Base-by-base conservation (phyloP, 2,888 invertebrate genomes). In the Temnothorax ravouxi region DNA sequence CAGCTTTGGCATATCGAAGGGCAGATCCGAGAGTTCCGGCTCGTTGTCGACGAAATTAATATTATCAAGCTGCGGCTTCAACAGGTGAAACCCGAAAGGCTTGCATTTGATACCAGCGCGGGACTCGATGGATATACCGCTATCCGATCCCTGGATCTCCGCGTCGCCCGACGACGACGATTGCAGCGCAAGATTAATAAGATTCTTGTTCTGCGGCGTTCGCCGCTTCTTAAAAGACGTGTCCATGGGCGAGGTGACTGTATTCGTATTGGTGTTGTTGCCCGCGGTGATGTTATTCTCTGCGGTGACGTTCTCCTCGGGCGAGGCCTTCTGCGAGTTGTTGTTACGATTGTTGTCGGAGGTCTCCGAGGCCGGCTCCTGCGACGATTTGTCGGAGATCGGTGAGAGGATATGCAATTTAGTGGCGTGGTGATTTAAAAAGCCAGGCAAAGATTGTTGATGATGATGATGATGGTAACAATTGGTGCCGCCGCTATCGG, bases 1-100 rank as follows among this genome's bases (percentile, higher is more conserved):
- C 88, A 98, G 95, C 94, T 98, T 98, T 71, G 98, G 98, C 98
- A 98, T 98, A 92, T 98, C 98, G 92, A 98, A 98, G 2, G 98
- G 98, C 89, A 98, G 96, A 95, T 98, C 98, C 44, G 97, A 96
- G 87, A 97, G 95, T 92, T 97, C 97, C 77, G 97, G 96, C 52
- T 96, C 95, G 59, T 94, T 94, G 62, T 95, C 94, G 52, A 92
- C 91, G 18, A 93, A 88, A 83, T 93, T 94, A 59, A 93, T 92
- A 64, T 94, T 94, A 76, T 96, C 96, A 86, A 96, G 95, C 87
- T 96, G 96, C 87, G 96, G 96, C 87, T 95, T 96, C 54, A 95
- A 93, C 86, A 95, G 91, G 83, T 95, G 95, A 90, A 97, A 96
- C 85, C 96, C 96, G 95, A 95, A 97, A 94, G 90, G 96, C 95